phyloP scores from a whole-genome alignment of 1,140 invertebrate species.

The Mycetomoellerius zeteki region DNA sequence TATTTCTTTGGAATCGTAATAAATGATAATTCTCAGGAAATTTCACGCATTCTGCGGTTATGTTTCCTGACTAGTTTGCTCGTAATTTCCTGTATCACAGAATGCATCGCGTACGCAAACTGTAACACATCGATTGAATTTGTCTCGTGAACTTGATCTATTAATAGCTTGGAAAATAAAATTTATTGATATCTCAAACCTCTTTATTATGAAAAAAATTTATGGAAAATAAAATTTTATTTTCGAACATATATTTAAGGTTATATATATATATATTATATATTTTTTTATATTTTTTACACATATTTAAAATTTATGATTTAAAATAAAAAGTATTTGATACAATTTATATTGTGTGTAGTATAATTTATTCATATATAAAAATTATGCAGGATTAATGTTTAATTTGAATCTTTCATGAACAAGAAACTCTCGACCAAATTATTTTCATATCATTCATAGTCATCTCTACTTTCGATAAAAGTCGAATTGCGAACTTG shows the following conservation, averaged over 20 bases:
- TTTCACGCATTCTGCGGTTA: conserved; percentile 47
- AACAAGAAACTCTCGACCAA: background rate
- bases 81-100: conserved; percentile 21
- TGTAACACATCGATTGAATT: conserved; percentile 42
- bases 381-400: background rate
- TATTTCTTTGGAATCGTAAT: conserved; percentile 36
- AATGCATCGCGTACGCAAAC: conserved; percentile 1
- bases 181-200: background rate
- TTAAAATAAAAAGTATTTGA: background rate
- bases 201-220: background rate
- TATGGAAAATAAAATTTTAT: background rate
- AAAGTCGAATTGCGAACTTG: background rate
- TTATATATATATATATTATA: no score
- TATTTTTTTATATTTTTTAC: no score
- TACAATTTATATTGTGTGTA: background rate
- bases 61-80: conserved; percentile 37
- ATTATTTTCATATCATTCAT: background rate
- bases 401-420: background rate
- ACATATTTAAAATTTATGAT: no score
- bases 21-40: conserved; percentile 21
- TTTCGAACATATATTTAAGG: background rate
- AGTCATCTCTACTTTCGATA: conserved; percentile 5
- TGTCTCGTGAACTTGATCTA: background rate
- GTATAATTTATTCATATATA: background rate
- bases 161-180: background rate